phyloP scores from a whole-genome alignment of 2,797 vertebrate species.

The Ptychobarbus kaznakovi region DNA sequence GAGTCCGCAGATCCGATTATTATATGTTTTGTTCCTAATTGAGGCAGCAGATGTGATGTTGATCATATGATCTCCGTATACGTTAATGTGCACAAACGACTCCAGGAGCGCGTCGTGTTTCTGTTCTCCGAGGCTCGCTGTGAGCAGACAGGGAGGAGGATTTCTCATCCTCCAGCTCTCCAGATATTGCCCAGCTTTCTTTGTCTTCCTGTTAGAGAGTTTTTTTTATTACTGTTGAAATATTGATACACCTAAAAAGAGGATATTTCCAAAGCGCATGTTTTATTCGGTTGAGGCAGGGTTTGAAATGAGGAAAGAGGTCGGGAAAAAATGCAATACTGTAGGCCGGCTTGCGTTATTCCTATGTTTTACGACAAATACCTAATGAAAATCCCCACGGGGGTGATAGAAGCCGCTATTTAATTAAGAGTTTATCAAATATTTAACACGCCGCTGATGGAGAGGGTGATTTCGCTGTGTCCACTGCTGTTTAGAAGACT shows the following conservation, averaged over 20 bases:
- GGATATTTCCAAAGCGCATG: constrained; percentile 73
- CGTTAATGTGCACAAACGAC: constrained; percentile 9
- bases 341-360: constrained; percentile 74
- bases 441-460: constrained; percentile 76
- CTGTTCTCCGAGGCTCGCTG: constrained; percentile 22
- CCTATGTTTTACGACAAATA: constrained; percentile 80
- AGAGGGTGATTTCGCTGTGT: constrained; percentile 71
- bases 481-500: constrained; percentile 71
- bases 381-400: constrained; percentile 80
- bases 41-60: constrained; percentile 25
- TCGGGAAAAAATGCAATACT: constrained; percentile 72
- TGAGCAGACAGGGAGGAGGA: constrained; percentile 48
- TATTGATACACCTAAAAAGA: constrained; percentile 77
- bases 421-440: constrained; percentile 84
- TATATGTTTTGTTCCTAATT: neutral
- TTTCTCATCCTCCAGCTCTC: constrained; percentile 51
- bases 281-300: constrained; percentile 77
- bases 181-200: constrained; percentile 49
- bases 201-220: constrained; percentile 66
- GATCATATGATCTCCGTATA: constrained; percentile 22
- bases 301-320: constrained; percentile 70
- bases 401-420: constrained; percentile 80
- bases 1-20: constrained; percentile 6
- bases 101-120: neutral
- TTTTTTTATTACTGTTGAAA: constrained; percentile 77